Conservation (phyloP, 2,888 invertebrate genomes). For the Agriopis leucophaearia region DNA sequence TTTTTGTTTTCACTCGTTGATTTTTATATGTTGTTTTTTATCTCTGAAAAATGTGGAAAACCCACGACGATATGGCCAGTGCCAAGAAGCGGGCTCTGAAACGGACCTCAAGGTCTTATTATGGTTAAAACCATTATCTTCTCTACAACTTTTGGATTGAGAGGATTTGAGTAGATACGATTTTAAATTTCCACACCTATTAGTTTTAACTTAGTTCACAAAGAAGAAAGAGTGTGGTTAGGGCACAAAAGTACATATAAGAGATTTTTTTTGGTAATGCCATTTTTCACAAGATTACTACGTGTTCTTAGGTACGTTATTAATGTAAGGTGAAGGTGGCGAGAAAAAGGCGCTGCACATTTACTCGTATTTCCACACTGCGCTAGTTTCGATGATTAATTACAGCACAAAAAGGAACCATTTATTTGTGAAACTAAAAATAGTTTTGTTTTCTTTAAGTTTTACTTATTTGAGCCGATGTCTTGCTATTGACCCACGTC, state of each 20-base stretch:
- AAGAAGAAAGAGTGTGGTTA: no score
- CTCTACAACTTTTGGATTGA: neutral
- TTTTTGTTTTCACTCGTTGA: no score
- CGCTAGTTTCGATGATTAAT: slow-evolving; percentile 56
- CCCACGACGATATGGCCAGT: no score
- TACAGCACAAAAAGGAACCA: slow-evolving; percentile 55
- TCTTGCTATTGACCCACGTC: neutral
- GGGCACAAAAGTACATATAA: neutral
- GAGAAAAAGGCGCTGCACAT: slow-evolving; percentile 47
- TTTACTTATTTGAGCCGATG: slow-evolving; percentile 49
- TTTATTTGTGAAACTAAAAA: slow-evolving; percentile 56
- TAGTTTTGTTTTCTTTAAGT: slow-evolving; percentile 52
- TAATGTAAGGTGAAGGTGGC: slow-evolving; percentile 32
- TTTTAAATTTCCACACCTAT: neutral
- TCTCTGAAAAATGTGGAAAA: no score
- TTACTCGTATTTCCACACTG: slow-evolving; percentile 56
- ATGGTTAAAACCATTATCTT: no score
- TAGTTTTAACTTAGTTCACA: neutral
- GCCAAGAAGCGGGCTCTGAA: no score
- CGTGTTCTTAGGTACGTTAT: slow-evolving; percentile 19
- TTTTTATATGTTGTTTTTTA: no score
- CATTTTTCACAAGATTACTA: slow-evolving; percentile 13
- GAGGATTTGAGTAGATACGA: no score
- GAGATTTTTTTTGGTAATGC: neutral
- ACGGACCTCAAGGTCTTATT: no score